Percentiles rank a stretch among this genome's conserved stretches.
Evolutionary conservation across 2,113 vertebrate species (phyloP).

Genomic region (Nettapus auritus): DNA sequence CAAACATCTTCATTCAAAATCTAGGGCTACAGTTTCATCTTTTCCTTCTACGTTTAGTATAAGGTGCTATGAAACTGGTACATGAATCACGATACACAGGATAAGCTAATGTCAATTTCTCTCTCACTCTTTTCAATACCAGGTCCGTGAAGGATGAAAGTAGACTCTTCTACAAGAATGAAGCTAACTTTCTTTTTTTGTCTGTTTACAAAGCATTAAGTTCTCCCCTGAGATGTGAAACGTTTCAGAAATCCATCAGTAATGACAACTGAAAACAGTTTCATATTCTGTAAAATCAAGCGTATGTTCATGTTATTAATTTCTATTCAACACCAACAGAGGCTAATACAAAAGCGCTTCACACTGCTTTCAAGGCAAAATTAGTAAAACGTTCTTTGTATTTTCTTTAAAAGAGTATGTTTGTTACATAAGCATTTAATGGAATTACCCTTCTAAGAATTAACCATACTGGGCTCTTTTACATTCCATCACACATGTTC

Average conservation of each 20-base stretch:
- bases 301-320: not conserved
- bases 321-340: not conserved
- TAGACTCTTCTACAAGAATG: not conserved
- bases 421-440: not conserved
- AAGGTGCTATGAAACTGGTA: not conserved
- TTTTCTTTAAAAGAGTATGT: not conserved
- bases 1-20: not conserved
- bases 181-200: not conserved
- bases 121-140: not conserved
- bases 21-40: not conserved
- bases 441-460: not conserved
- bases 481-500: not conserved
- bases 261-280: not conserved
- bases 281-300: not conserved
- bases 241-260: not conserved
- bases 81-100: not conserved
- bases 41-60: not conserved
- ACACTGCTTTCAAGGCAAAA: not conserved
- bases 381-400: not conserved
- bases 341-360: not conserved
- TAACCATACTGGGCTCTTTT: not conserved
- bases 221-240: not conserved
- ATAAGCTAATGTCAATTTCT: not conserved
- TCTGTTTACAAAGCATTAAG: not conserved
- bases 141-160: not conserved